These are phyloP conservation scores for Xestia c-nigrum DNA, from an alignment of 2,888 invertebrate species.

Conservation along the genomic window DNA sequence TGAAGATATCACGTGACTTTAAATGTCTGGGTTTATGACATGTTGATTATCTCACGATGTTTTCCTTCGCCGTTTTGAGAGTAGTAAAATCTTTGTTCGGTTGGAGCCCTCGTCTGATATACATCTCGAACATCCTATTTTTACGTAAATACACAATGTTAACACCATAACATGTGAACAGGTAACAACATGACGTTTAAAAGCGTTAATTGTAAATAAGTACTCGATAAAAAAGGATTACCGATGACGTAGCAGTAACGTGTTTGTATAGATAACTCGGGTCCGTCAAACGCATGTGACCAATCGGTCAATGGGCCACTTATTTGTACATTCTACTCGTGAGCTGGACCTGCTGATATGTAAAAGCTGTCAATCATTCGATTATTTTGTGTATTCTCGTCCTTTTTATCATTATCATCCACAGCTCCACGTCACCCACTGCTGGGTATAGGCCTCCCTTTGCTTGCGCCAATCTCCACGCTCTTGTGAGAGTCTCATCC, in stretches of 20 bases:
- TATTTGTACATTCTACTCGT: conserved; percentile 19
- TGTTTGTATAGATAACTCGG: conserved; percentile 47
- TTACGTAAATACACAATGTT: not conserved
- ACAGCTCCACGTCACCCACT: too few relatives aligned
- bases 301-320: conserved; percentile 58
- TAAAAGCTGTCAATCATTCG: not conserved
- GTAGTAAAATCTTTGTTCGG: not conserved
- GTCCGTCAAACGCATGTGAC: conserved; percentile 37
- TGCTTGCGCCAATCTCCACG: too few relatives aligned
- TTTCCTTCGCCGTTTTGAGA: not conserved
- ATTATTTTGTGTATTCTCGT: not conserved
- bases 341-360: conserved; percentile 30
- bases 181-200: conserved; percentile 22
- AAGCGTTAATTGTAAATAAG: conserved; percentile 47
- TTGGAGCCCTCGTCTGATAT: not conserved
- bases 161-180: not conserved
- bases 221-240: conserved; percentile 49
- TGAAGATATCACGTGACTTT: not conserved
- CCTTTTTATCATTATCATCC: too few relatives aligned
- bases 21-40: not conserved
- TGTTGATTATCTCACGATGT: not conserved
- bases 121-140: not conserved
- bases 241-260: conserved; percentile 35
- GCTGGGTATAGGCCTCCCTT: too few relatives aligned
- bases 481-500: too few relatives aligned